Percentiles rank a stretch among this genome's conserved stretches.
Evolutionary conservation across 2,797 vertebrate genomes (phyloP).

Genomic region (Chelmon rostratus): DNA sequence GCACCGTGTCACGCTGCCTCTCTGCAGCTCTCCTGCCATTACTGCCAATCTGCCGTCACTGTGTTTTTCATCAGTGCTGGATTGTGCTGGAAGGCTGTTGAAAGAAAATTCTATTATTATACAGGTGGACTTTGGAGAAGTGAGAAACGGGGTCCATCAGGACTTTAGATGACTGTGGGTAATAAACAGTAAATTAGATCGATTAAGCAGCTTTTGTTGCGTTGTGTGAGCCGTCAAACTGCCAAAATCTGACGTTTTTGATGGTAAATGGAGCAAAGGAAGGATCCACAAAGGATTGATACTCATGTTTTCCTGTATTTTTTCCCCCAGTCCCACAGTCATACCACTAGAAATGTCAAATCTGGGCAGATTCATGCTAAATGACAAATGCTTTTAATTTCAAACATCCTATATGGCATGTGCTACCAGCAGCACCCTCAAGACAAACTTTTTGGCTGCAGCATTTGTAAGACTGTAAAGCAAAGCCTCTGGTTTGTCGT

Average conservation of each 20-base stretch:
- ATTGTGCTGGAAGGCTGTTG: background rate
- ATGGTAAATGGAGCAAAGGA: background rate
- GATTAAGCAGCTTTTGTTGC: background rate
- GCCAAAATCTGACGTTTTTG: background rate
- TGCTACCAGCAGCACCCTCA: too few species aligned
- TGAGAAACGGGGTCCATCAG: background rate
- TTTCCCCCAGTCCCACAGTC: background rate
- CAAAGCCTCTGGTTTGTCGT: background rate
- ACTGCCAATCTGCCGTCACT: slow-evolving; percentile 31
- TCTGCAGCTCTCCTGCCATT: slow-evolving; percentile 37
- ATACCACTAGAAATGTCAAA: background rate
- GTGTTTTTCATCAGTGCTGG: background rate
- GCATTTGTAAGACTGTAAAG: background rate
- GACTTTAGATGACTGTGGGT: background rate
- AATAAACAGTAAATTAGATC: background rate
- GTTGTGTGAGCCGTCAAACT: background rate
- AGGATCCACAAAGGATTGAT: background rate
- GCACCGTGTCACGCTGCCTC: slow-evolving; percentile 34
- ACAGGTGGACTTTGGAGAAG: background rate
- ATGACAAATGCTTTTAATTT: background rate
- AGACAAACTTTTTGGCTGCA: background rate
- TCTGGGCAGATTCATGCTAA: background rate
- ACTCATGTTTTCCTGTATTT: background rate
- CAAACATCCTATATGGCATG: too few species aligned
- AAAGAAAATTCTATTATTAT: slow-evolving; percentile 17